A percentile compares a stretch with the other conserved stretches of the same genome.
phyloP scores from a whole-genome alignment of 1,140 invertebrate species.

The Spodoptera litura region DNA sequence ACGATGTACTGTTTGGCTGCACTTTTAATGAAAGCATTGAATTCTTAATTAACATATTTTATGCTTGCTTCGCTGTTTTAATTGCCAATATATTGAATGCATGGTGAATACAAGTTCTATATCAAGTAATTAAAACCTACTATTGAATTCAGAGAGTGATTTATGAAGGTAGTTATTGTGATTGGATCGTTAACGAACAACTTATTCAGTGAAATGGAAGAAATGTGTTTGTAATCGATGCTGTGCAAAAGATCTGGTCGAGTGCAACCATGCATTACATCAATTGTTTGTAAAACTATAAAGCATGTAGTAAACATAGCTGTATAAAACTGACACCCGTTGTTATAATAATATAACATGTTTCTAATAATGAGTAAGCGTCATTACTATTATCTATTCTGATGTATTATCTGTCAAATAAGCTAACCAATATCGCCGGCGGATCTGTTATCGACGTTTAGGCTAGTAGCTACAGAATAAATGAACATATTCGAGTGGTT shows the following conservation, averaged over 20 bases:
- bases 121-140: background rate
- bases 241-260: background rate
- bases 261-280: slow-evolving; percentile 55
- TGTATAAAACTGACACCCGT: slow-evolving; percentile 58
- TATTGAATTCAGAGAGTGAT: background rate
- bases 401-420: slow-evolving; percentile 77
- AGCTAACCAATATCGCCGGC: slow-evolving; percentile 62
- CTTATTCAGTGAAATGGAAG: background rate
- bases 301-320: slow-evolving; percentile 61
- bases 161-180: background rate
- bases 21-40: slow-evolving; percentile 25
- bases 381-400: slow-evolving; percentile 66
- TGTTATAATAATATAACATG: slow-evolving; percentile 62
- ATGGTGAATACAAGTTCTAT: background rate
- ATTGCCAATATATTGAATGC: background rate
- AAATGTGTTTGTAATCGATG: background rate
- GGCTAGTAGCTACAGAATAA: slow-evolving; percentile 61
- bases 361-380: slow-evolving; percentile 67
- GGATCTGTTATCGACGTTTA: slow-evolving; percentile 66
- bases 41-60: slow-evolving; percentile 4
- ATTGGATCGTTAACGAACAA: background rate
- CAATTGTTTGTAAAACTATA: slow-evolving; percentile 48
- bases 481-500: slow-evolving; percentile 74
- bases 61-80: slow-evolving; percentile 19
- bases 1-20: slow-evolving; percentile 48